Conservation (phyloP, 2,888 invertebrate species). For the Cabera pusaria region DNA sequence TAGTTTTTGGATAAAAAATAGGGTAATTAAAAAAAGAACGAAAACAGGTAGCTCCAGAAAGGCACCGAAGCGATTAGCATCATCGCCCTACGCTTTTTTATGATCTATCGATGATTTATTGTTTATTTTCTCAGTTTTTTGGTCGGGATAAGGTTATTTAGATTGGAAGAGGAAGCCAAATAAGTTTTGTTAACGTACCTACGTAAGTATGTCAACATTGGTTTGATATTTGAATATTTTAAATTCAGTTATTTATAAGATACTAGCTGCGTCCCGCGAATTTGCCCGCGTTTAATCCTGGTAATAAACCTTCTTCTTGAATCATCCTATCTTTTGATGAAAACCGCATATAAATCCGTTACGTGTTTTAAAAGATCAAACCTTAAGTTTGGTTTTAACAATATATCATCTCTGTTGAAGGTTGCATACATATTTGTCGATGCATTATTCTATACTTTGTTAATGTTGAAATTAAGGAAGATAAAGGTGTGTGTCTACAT, state of each 20-base stretch:
- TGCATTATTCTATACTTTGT: no score
- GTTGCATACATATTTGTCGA: conserved; percentile 24
- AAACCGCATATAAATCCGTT: no score
- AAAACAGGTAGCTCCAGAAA: conserved; percentile 66
- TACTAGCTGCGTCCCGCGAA: no score
- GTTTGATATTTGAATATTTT: conserved; percentile 33
- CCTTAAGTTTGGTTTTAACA: conserved; percentile 30
- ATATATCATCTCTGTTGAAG: conserved; percentile 32
- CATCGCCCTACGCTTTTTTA: conserved; percentile 45
- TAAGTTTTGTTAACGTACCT: no score
- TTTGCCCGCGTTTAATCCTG: no score
- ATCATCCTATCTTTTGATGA: no score
- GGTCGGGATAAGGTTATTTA: conserved; percentile 29
- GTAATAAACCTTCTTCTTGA: no score
- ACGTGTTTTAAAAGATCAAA: no score
- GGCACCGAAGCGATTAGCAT: conserved; percentile 60
- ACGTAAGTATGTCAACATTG: conserved; percentile 51
- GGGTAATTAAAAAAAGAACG: conserved; percentile 10
- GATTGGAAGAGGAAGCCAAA: no score
- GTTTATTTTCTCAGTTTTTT: conserved; percentile 43
- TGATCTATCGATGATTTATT: conserved; percentile 50
- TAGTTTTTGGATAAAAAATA: conserved; percentile 15
- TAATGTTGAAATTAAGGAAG: no score
- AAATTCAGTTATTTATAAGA: no score
- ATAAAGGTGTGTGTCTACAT: no score